phyloP scores from a whole-genome alignment of 1,140 invertebrate species.

The Polypedilum pembai region DNA sequence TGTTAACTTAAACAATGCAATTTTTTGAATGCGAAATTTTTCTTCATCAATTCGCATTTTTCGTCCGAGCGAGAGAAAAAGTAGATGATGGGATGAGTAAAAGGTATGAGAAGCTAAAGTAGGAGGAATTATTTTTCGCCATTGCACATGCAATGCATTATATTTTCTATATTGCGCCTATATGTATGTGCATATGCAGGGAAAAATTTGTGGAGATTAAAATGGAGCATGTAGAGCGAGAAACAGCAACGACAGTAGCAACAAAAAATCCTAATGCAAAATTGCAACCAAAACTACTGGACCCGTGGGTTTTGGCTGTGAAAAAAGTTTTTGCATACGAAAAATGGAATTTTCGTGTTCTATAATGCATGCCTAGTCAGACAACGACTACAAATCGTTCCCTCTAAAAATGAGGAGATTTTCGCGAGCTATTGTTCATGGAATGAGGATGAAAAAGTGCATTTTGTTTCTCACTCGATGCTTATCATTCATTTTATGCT shows the following conservation, averaged over 20 bases:
- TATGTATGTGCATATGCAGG: not conserved
- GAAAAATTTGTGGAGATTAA: not conserved
- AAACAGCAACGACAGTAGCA: not conserved
- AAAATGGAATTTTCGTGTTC: conserved; percentile 4
- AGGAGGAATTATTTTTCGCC: too few species aligned
- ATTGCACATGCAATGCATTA: not conserved
- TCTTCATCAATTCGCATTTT: too few species aligned
- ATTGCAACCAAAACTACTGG: not conserved
- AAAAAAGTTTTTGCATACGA: not conserved
- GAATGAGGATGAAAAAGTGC: conserved; percentile 1
- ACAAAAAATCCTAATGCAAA: not conserved
- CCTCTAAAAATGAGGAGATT: not conserved
- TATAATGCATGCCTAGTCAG: not conserved
- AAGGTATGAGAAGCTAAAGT: too few species aligned
- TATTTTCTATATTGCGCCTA: too few species aligned
- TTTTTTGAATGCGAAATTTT: too few species aligned
- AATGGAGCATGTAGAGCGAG: not conserved
- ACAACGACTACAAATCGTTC: not conserved
- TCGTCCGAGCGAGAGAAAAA: too few species aligned
- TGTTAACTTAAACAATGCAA: too few species aligned
- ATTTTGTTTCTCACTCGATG: not conserved
- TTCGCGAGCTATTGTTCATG: not conserved
- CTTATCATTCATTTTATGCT: not conserved
- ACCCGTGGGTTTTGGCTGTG: not conserved
- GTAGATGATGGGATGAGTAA: too few species aligned